phyloP scores from a whole-genome alignment of 1,140 invertebrate genomes.

The Brachionus manjavacas region DNA sequence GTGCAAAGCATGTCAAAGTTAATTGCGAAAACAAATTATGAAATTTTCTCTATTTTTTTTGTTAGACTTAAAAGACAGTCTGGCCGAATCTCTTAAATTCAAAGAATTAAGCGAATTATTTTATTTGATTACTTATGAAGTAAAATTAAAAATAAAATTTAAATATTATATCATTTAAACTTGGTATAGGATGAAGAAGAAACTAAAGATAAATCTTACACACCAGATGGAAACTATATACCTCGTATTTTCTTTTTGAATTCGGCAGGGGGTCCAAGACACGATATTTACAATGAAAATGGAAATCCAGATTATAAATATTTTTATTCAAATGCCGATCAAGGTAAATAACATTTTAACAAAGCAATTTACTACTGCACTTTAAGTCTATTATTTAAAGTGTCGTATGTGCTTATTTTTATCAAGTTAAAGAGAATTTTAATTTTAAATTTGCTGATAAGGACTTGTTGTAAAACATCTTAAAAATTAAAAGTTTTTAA shows the following conservation, averaged over 20 bases:
- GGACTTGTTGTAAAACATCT: too few species aligned
- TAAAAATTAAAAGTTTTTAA: too few species aligned
- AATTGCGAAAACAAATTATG: conserved; percentile 26
- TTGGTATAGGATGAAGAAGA: conserved; percentile 41
- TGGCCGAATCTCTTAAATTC: conserved; percentile 61
- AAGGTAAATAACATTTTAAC: conserved; percentile 16
- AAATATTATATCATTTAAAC: neutral
- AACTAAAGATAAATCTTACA: neutral
- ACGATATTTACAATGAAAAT: conserved; percentile 29
- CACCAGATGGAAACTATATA: conserved; percentile 42
- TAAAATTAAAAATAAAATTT: neutral
- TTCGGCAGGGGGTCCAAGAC: neutral
- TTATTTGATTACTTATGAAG: conserved; percentile 62
- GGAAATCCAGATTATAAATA: conserved; percentile 23
- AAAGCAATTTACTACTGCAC: neutral
- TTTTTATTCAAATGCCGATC: conserved; percentile 28
- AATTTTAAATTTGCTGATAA: too few species aligned
- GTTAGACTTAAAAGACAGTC: conserved; percentile 61
- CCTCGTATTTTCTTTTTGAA: conserved; percentile 44
- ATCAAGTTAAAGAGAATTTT: neutral
- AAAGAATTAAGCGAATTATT: conserved; percentile 61
- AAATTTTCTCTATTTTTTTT: conserved; percentile 33
- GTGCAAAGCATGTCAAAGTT: conserved; percentile 64
- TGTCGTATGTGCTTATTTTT: neutral
- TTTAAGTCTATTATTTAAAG: neutral